Conservation (phyloP, 2,888 invertebrate genomes). For the Dorcus hopei region DNA sequence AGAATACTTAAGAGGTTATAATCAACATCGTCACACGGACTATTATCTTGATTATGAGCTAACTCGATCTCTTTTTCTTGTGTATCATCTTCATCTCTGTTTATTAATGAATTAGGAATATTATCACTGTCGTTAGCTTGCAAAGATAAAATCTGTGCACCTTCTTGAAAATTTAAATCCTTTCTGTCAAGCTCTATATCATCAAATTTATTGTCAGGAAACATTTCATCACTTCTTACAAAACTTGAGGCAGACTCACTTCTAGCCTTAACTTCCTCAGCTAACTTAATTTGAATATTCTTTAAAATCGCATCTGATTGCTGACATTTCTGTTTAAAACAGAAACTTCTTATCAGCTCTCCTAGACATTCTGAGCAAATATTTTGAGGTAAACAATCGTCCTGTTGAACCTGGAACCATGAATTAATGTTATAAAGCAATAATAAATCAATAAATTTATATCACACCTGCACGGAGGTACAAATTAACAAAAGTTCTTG, state of each 20-base stretch:
- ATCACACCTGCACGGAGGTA: background rate
- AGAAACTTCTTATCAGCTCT: slow-evolving; percentile 7
- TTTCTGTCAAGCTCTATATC: background rate
- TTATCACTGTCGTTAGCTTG: background rate
- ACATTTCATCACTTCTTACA: background rate
- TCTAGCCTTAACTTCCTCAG: background rate
- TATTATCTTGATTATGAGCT: no score
- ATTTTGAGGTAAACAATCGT: slow-evolving; percentile 7
- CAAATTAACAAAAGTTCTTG: background rate
- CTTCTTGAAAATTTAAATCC: background rate
- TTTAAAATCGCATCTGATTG: slow-evolving; percentile 2
- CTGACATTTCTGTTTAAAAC: slow-evolving; percentile 5
- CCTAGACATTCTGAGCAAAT: slow-evolving; percentile 5
- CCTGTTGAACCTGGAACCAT: slow-evolving; percentile 7
- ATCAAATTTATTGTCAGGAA: background rate
- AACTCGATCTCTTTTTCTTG: background rate
- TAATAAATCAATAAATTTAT: background rate
- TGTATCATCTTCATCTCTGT: background rate
- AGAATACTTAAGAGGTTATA: no score
- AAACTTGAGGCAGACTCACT: background rate
- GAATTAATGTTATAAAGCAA: background rate
- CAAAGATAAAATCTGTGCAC: background rate
- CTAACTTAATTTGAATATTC: background rate
- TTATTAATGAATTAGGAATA: background rate
- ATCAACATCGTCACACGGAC: no score